Evolutionary conservation across 2,797 vertebrate genomes (phyloP).

Genomic region (Simalia tracyae): DNA sequence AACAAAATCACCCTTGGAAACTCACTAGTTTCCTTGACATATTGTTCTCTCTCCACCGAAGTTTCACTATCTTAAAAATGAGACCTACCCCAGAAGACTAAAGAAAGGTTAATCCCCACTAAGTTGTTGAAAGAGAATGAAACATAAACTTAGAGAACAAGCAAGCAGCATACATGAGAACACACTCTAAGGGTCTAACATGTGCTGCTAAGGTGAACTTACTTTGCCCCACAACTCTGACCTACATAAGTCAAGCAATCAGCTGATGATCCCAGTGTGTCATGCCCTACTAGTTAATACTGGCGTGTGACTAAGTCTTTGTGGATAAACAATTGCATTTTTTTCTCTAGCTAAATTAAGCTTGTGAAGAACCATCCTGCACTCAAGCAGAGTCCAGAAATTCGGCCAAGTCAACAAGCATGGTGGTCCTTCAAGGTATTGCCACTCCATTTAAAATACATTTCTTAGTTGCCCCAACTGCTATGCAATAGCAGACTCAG

Average conservation of each 20-base stretch:
- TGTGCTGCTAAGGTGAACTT: neutral
- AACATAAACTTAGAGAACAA: neutral
- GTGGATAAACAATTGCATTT: neutral
- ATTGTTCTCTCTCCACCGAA: neutral
- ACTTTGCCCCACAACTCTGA: slow-evolving; percentile 8
- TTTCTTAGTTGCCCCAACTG: neutral
- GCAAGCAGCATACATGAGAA: no score
- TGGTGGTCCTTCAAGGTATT: neutral
- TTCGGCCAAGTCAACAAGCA: neutral
- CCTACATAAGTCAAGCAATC: slow-evolving; percentile 20
- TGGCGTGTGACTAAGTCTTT: neutral
- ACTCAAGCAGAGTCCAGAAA: neutral
- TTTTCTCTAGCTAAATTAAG: slow-evolving; percentile 2
- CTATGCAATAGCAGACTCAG: no score
- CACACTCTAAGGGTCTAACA: slow-evolving; percentile 4
- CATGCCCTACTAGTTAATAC: accelerated
- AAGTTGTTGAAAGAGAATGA: neutral
- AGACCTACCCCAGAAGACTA: neutral
- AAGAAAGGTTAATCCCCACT: neutral
- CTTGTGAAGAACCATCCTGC: neutral
- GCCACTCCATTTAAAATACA: neutral
- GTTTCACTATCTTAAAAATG: neutral
- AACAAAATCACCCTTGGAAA: neutral
- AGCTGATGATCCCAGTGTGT: neutral
- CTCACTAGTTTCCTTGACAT: no score